phyloP scores from a whole-genome alignment of 2,797 vertebrate species.

The Oryzias sinensis region DNA sequence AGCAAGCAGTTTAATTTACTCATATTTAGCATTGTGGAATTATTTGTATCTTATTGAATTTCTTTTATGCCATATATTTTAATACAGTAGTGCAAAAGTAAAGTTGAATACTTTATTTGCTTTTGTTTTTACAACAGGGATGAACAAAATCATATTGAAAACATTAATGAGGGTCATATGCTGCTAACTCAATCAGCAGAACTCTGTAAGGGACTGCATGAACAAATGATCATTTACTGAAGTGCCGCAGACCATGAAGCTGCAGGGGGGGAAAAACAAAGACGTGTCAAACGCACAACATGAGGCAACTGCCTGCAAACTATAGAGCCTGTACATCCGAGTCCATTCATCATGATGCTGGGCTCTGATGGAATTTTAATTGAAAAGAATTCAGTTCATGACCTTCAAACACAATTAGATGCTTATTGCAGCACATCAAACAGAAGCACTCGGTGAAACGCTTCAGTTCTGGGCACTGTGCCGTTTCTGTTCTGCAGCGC shows the following conservation, averaged over 20 bases:
- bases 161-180: conserved; percentile 38
- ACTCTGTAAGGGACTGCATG: conserved; percentile 19
- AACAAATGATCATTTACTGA: conserved; percentile 48
- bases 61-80: conserved; percentile 3
- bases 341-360: not conserved
- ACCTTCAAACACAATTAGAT: conserved; percentile 18
- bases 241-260: conserved; percentile 42
- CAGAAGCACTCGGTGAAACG: conserved; percentile 26
- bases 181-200: conserved; percentile 41
- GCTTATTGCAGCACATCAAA: conserved; percentile 5
- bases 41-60: not conserved
- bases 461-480: conserved; percentile 33
- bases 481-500: conserved; percentile 44
- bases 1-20: not conserved
- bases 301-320: conserved; percentile 16
- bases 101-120: not conserved
- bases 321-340: conserved; percentile 8
- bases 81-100: not conserved
- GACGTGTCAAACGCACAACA: conserved; percentile 22
- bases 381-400: conserved; percentile 7
- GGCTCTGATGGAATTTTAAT: conserved; percentile 20
- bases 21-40: not conserved
- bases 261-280: conserved; percentile 33
- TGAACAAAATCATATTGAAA: conserved; percentile 18
- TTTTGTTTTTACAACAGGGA: not conserved